phyloP scores from a whole-genome alignment of 2,113 vertebrate genomes.

The Atrichornis clamosus region DNA sequence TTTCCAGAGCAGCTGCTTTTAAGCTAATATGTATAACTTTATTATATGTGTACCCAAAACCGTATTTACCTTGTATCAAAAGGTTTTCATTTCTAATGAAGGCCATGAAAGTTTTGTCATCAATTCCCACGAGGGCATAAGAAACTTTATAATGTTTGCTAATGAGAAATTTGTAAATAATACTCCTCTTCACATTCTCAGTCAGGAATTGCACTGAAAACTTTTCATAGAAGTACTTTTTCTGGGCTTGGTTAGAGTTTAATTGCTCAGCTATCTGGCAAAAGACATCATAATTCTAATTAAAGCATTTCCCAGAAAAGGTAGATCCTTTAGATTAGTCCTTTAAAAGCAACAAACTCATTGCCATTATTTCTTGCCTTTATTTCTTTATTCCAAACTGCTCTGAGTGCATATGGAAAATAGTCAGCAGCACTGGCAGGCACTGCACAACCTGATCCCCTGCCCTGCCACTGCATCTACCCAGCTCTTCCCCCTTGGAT shows the following conservation, averaged over 20 bases:
- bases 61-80: background rate
- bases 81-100: background rate
- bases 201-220: background rate
- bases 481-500: rapidly evolving
- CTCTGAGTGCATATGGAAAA: background rate
- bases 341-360: background rate
- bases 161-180: slow-evolving; percentile 13
- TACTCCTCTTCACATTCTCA: background rate
- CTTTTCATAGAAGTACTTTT: background rate
- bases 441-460: background rate
- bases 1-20: slow-evolving; percentile 52
- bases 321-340: background rate
- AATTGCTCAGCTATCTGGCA: slow-evolving; percentile 56
- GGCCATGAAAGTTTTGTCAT: background rate
- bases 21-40: background rate
- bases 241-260: slow-evolving; percentile 39
- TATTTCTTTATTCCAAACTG: slow-evolving; percentile 30
- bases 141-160: background rate
- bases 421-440: background rate
- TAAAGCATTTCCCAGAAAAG: slow-evolving; percentile 43
- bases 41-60: background rate
- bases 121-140: background rate
- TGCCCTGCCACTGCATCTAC: background rate
- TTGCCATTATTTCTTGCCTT: slow-evolving; percentile 11
- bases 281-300: slow-evolving; percentile 41